Percentiles rank a stretch among this genome's conserved stretches.
These are phyloP conservation scores for Rhizoglyphus robini DNA, from an alignment of 1,140 invertebrate species.

Conservation along the genomic window DNA sequence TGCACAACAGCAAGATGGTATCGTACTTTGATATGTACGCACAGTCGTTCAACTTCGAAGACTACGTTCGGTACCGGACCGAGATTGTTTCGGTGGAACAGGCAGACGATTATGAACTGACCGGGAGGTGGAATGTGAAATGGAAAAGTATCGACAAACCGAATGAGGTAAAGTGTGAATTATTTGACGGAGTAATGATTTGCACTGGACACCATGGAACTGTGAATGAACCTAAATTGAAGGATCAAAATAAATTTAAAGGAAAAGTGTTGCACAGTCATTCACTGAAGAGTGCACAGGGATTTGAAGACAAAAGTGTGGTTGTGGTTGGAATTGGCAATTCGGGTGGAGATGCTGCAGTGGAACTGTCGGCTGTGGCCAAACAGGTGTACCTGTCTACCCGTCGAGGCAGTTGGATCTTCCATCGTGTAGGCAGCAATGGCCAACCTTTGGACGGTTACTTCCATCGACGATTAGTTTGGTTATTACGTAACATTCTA, in stretches of 20 bases:
- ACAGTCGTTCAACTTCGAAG: constrained; percentile 31
- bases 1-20: too few relatives aligned
- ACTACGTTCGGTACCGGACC: constrained; percentile 31
- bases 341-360: constrained; percentile 41
- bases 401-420: constrained; percentile 38
- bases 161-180: constrained; percentile 23
- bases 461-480: constrained; percentile 20
- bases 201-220: constrained; percentile 25
- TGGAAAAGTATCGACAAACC: constrained; percentile 16
- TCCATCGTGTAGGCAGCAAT: constrained; percentile 32
- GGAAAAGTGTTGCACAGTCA: constrained; percentile 39
- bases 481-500: constrained; percentile 18
- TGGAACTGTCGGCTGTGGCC: constrained; percentile 38
- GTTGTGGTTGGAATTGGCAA: constrained; percentile 44
- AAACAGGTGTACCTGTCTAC: constrained; percentile 38
- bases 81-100: constrained; percentile 30
- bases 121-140: constrained; percentile 34
- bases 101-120: constrained; percentile 29
- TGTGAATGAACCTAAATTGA: constrained; percentile 15
- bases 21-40: constrained; percentile 36
- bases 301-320: constrained; percentile 35
- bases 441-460: constrained; percentile 32
- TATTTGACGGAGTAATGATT: constrained; percentile 38
- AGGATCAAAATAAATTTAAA: constrained; percentile 33
- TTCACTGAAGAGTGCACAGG: constrained; percentile 31